Evolutionary conservation across 2,113 vertebrate species (phyloP).

Genomic region (Sorex fumeus): DNA sequence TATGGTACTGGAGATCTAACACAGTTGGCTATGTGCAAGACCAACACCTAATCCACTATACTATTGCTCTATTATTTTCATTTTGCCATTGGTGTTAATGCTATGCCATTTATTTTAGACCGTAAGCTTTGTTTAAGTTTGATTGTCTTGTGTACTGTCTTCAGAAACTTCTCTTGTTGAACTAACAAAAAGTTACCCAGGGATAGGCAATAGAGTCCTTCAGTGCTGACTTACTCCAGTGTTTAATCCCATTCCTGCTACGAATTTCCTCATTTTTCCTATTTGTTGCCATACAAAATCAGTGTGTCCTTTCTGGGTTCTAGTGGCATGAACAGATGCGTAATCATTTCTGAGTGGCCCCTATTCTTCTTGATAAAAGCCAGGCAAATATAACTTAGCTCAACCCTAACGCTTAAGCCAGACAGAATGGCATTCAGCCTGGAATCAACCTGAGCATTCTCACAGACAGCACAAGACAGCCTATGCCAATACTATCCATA

Average conservation of each 20-base stretch:
- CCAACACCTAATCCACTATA: no score
- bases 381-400: neutral
- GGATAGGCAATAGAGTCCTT: neutral
- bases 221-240: neutral
- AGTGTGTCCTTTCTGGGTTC: neutral
- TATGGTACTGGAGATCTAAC: no score
- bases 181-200: constrained; percentile 1
- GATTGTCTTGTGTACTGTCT: neutral
- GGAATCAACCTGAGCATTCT: neutral
- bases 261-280: neutral
- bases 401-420: neutral
- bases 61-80: no score
- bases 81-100: constrained; percentile 11
- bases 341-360: neutral
- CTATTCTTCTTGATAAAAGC: neutral
- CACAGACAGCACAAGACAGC: neutral
- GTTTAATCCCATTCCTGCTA: constrained; percentile 11
- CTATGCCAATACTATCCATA: neutral
- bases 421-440: neutral
- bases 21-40: no score
- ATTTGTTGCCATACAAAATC: neutral
- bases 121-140: neutral
- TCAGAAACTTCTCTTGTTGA: constrained; percentile 19
- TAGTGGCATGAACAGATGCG: neutral
- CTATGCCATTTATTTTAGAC: neutral